Base-by-base conservation (phyloP, 30 jellyfish, hydroid and myxozoan genomes). In the Aurelia coerulea region DNA sequence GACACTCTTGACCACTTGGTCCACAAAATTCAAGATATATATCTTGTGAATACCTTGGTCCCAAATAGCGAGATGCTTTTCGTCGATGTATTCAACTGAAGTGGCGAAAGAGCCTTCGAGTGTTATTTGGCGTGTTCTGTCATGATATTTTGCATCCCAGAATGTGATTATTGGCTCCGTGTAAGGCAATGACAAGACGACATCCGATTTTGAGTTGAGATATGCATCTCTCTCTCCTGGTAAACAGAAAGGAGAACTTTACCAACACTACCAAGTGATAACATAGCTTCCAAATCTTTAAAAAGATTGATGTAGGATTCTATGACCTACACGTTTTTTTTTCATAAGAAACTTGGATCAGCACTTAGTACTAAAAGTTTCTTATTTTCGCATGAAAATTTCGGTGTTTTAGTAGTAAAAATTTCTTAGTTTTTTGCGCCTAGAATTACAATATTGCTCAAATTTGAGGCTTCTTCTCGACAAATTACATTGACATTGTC, bases 201-300 rank as follows among this genome's bases (percentile, higher is more conserved):
- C 62, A 35, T 68, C 65, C 13, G 91, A 82, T 0, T 74, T 34
- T 53, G 81, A 70, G 59, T 70, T 68, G 41, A 84, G n/a, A 29
- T n/a, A 60, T 79, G 91, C 91, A 46, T 91, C 98, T 14, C 92
- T 96, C 51, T 91, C 98, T 37, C 98, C 98, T 91, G 23, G 31
- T 13, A 62, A 12, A 15, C 1, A 46, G 51, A 39, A 39, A 3
- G 5, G 5, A 3, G 6, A 9, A 39, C 0, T 0, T 39, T 39
- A 2, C 3, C 49, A 37, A 37, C 4, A 39, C 4, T 39, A 39
- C 51, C 6, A 6, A 39, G 51, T 3, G 51, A 39, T 0, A 39
- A 9, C 51, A 39, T 39, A 39, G 51, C 10, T 2, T 39, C 8
- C 51, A 39, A 39, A 0, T 39, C 51, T 39, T 46, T 46, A 46